Evolutionary conservation across 2,113 vertebrate genomes (phyloP), one percentile per base, ranked within the genome.

Genomic region (Paramormyrops kingsleyae): DNA sequence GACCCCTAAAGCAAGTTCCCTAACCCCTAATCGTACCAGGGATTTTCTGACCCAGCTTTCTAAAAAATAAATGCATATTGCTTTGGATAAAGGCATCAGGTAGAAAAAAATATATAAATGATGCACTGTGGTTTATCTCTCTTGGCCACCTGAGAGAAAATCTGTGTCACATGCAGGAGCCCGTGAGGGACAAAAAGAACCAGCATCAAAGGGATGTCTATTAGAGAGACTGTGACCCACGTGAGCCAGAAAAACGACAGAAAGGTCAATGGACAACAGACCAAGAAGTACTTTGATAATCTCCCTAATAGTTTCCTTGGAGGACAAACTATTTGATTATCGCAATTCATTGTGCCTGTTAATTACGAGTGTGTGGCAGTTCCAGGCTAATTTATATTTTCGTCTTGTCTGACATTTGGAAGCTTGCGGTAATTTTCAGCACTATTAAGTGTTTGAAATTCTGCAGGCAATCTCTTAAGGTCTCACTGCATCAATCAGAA

Each of bases 361-460:
- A 95, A 96, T 96, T 95, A 95, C 0, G 35, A 88, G 89, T 90
- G 88, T 92, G 90, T 89, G 93, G 92, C 94, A 91, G 93, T 94
- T 95, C 91, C 92, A 91, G 89, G 90, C 93, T 95, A 94, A 96
- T 96, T 94, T 95, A 50, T 95, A 92, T 89, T 89, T 97, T 96
- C 95, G 95, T 94, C 91, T 92, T 93, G 93, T 95, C 92, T 95
- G 95, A 95, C 94, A 96, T 93, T 93, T 94, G 93, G 95, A 97
- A 95, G 94, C 95, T 95, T 93, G 94, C 95, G 91, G 92, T 96
- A 95, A 96, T 96, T 96, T 96, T 95, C 92, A 49, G 84, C 90
- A 93, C 92, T 95, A 95, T 95, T 94, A 95, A 93, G 93, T 92
- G 89, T 95, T 96, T 95, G 93, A 95, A 95, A 96, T 96, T 95